A percentile compares a stretch with the other conserved stretches of the same genome.
These are phyloP conservation scores for Zygogramma bicolorata DNA, from an alignment of 2,888 invertebrate species.

Conservation along the genomic window DNA sequence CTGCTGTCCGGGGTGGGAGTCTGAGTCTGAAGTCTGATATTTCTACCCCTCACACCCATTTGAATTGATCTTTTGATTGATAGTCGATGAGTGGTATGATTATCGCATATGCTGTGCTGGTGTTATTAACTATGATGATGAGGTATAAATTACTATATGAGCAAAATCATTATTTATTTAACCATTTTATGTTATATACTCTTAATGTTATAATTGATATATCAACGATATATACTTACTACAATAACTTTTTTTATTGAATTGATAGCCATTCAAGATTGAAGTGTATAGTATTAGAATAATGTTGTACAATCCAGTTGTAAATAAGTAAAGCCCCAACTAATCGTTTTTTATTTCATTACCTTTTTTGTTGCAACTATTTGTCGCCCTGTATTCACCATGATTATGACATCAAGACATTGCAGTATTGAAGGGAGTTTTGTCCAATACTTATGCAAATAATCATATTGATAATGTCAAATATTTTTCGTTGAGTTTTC, in stretches of 20 bases:
- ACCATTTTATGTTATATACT: slow-evolving; percentile 56
- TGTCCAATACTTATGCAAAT: too few species aligned
- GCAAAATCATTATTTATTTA: slow-evolving; percentile 55
- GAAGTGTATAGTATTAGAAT: slow-evolving; percentile 67
- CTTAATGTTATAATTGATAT: slow-evolving; percentile 59
- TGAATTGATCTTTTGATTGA: slow-evolving; percentile 10
- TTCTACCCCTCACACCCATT: slow-evolving; percentile 19
- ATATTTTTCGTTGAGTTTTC: too few species aligned
- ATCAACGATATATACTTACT: slow-evolving; percentile 61
- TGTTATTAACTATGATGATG: neutral
- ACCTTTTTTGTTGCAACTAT: too few species aligned
- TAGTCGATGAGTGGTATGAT: neutral
- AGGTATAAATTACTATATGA: neutral
- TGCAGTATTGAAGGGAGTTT: too few species aligned
- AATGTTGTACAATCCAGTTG: slow-evolving; percentile 67
- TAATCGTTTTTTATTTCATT: slow-evolving; percentile 7
- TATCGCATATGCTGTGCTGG: neutral
- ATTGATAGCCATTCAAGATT: slow-evolving; percentile 64
- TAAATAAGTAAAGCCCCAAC: slow-evolving; percentile 62
- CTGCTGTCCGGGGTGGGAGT: slow-evolving; percentile 19
- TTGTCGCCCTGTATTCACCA: too few species aligned
- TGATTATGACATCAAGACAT: too few species aligned
- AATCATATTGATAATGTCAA: too few species aligned
- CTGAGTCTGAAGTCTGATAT: slow-evolving; percentile 24
- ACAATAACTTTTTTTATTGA: slow-evolving; percentile 66